phyloP scores from a whole-genome alignment of 2,113 vertebrate genomes.

The Pedetes capensis region DNA sequence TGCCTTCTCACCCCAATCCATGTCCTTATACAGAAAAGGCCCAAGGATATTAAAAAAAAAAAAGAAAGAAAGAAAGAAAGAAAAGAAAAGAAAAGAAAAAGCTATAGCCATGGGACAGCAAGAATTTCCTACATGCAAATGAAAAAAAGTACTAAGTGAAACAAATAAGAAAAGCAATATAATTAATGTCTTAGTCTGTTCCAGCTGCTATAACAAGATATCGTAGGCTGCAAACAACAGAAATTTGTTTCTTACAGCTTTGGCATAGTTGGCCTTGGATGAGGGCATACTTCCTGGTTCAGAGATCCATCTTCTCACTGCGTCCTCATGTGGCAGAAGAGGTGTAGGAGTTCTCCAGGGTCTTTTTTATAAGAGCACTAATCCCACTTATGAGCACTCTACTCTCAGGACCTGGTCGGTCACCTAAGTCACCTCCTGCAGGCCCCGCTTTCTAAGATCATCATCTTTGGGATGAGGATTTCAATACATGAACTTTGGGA shows the following conservation, averaged over 20 bases:
- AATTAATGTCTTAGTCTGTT: too few relatives aligned
- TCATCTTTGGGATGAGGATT: neutral
- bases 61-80: too few relatives aligned
- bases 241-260: too few relatives aligned
- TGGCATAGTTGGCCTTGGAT: too few relatives aligned
- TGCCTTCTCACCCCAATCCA: neutral
- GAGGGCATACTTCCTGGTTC: neutral
- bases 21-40: neutral
- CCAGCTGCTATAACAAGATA: too few relatives aligned
- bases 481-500: neutral
- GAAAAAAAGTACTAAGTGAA: too few relatives aligned
- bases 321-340: neutral
- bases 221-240: too few relatives aligned
- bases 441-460: neutral
- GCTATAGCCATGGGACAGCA: neutral
- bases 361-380: neutral
- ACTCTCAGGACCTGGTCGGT: neutral
- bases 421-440: neutral
- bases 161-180: neutral
- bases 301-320: neutral
- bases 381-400: neutral
- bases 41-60: neutral
- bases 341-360: neutral
- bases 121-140: neutral
- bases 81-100: too few relatives aligned